These are phyloP conservation scores for Drosophila kuntzei DNA, from an alignment of 2,888 invertebrate species.

Conservation along the genomic window DNA sequence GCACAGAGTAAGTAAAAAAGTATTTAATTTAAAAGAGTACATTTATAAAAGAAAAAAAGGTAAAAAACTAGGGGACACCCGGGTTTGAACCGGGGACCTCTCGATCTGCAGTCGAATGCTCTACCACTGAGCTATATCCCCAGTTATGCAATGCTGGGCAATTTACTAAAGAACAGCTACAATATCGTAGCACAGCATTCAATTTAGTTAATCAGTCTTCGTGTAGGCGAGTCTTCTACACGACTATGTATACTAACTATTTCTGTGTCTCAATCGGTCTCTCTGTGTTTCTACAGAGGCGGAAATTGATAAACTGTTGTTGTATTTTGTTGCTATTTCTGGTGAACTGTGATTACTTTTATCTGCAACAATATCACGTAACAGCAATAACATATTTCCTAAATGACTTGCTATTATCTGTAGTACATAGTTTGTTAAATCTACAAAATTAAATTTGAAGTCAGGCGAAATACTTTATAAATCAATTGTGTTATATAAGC, in stretches of 20 bases:
- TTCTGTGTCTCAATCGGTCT: constrained; percentile 2
- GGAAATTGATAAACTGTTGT: constrained; percentile 63
- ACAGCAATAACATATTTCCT: constrained; percentile 38
- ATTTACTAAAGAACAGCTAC: constrained; percentile 50
- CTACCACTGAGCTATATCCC: constrained; percentile 81
- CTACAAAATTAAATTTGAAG: constrained; percentile 14
- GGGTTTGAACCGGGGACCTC: constrained; percentile 81
- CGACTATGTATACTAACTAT: constrained; percentile 4
- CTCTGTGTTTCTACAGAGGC: constrained; percentile 25
- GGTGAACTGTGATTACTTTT: constrained; percentile 34
- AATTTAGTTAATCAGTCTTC: background rate
- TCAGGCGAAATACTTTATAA: constrained; percentile 11
- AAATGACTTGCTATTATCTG: constrained; percentile 41
- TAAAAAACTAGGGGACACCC: constrained; percentile 70
- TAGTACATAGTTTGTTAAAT: constrained; percentile 25
- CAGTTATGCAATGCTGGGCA: constrained; percentile 48
- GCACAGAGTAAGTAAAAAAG: constrained; percentile 87
- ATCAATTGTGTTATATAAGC: constrained; percentile 13
- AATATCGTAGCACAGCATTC: constrained; percentile 1
- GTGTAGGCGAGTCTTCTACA: constrained; percentile 31
- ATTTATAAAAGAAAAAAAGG: background rate
- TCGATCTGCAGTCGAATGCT: constrained; percentile 82
- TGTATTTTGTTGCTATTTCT: constrained; percentile 26
- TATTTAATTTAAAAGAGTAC: background rate
- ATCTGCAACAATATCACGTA: constrained; percentile 56